Evolutionary conservation across 2,797 vertebrate species (phyloP), one percentile per base, ranked within the genome.

Genomic region (Propithecus deckenii): DNA sequence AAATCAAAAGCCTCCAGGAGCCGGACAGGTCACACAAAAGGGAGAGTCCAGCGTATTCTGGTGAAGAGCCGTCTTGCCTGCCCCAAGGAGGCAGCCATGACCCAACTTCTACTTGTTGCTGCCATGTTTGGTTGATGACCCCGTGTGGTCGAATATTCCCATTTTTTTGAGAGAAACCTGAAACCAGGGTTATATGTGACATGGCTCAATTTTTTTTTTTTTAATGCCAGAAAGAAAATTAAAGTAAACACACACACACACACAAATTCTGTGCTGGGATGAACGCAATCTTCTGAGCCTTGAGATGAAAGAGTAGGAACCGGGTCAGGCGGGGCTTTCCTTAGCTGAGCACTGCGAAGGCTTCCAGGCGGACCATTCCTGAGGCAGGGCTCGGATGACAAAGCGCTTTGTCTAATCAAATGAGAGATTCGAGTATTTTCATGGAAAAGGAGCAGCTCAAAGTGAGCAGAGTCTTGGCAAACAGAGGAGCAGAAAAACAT

Each of bases 141-240:
- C 43, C 2, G 3, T 25, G 84, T 65, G 67, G 20, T 50, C 4
- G 2, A 7, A 25, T 38, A n/a, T 20, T 67, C 35, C 65, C 9
- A 2, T 35, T 63, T 17, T 48, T 89, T 46, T 43, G 50, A 86
- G 11, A 93, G 86, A 63, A 74, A 14, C 67, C 13, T 25, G 61
- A 89, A 74, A 50, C 57, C 57, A 87, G 59, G 20, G 46, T 48
- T 72, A 38, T 48, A 38, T 4, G 14, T 43, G 48, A 91, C 78
- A 55, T 74, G 23, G 22, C 28, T 41, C 35, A 12, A 3, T 52
- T 32, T 80, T 78, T 61, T 59, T 41, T 38, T 72, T 65, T 91
- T 55, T 12, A 23, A 71, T 59, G 46, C 80, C 41, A 32, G 79
- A 32, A 76, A 67, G 48, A 52, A 91, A 94, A 92, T 23, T 55